Base-by-base conservation (phyloP, 2,888 invertebrate species). In the Caenorhabditis virilis region DNA sequence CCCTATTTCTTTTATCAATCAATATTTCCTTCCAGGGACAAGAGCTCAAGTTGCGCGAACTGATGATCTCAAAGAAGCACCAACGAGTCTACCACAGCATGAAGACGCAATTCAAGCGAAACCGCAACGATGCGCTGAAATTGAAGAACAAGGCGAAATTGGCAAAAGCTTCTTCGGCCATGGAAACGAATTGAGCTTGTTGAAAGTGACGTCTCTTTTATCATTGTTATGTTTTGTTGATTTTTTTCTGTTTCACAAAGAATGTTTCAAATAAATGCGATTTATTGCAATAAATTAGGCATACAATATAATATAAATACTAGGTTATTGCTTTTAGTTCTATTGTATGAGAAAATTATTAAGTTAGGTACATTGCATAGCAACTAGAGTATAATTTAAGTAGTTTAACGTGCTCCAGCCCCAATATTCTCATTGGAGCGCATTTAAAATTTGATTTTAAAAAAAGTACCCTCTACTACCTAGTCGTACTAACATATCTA, bases 51-150 rank as follows among this genome's bases (percentile, higher is more conserved):
- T 57, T 84, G 50, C 88, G 91, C 16, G 95, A 94, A 76, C 93
- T 95, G 86, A 92, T 95, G 90, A 91, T 99, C 2, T 90, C 91
- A 59, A 94, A 93, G 84, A 94, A 95, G 82, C 91, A 95, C 84
- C 89, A 90, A 76, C 90, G 92, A 76, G 87, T 97, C 9, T 98
- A 95, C 86, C 91, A 91, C 83, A 92, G 85, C 74, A 86, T 87
- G 57, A 84, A 84, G 82, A 81, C 84, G 11, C 75, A 49, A 36
- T 62, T 67, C 62, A 67, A 62, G 33, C 45, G 67, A 9, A 62
- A 62, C 48, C 58, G 67, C 16, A 55, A 62, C 52, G 62, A 62
- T 20, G 67, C 62, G 5, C 15, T 58, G 35, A 67, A 67, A 33
- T 36, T 67, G 50, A 58, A 62, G 46, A 60, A 62, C 16, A 67